phyloP scores from a whole-genome alignment of 2,888 invertebrate species.

The Mayetiola destructor region DNA sequence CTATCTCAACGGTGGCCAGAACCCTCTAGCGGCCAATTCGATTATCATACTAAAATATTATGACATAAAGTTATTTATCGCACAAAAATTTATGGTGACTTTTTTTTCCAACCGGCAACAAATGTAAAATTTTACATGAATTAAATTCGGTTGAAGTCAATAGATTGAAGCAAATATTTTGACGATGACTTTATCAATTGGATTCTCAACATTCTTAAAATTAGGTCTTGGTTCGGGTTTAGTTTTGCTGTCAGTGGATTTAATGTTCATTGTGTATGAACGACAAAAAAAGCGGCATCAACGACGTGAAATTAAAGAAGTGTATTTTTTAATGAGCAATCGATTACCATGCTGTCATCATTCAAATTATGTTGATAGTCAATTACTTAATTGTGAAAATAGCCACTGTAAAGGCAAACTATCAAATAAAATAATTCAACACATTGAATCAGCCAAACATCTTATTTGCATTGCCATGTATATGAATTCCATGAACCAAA shows the following conservation, averaged over 20 bases:
- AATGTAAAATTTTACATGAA: no score
- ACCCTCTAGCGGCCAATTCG: no score
- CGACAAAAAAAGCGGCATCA: not conserved
- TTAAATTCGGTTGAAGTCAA: no score
- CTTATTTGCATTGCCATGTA: slow-evolving; percentile 3
- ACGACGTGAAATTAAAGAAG: not conserved
- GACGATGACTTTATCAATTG: no score
- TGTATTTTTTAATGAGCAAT: not conserved
- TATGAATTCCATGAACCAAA: not conserved
- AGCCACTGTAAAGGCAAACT: not conserved
- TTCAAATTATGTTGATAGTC: not conserved
- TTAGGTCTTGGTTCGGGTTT: not conserved
- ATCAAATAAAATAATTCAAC: not conserved
- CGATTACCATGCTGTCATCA: not conserved
- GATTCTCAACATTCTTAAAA: not conserved
- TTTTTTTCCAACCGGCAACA: no score
- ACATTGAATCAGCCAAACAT: slow-evolving; percentile 6
- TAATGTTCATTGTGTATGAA: not conserved
- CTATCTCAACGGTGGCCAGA: no score
- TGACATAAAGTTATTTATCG: no score
- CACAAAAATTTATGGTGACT: no score
- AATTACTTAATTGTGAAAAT: not conserved
- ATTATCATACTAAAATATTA: no score
- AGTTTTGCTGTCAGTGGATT: not conserved
- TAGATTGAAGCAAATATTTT: no score